These are phyloP conservation scores for Glaucidium brasilianum DNA, from an alignment of 2,113 vertebrate genomes.

Conservation along the genomic window DNA sequence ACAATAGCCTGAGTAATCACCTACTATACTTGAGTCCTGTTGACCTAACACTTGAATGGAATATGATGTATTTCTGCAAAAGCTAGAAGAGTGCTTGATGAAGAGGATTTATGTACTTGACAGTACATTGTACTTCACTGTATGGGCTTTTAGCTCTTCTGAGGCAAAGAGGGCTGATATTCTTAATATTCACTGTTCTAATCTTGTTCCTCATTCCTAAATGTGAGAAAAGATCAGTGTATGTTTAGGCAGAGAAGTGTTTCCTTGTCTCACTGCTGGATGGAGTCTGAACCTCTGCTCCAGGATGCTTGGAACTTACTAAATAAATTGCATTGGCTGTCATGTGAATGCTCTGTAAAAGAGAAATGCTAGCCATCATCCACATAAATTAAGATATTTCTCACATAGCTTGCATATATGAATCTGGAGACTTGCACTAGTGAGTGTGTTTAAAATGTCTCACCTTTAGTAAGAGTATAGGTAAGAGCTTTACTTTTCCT, in stretches of 20 bases:
- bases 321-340: background rate
- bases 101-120: background rate
- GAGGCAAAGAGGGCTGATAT: background rate
- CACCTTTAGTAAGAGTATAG: fast-evolving
- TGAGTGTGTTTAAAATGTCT: background rate
- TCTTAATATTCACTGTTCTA: fast-evolving
- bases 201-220: background rate
- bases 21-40: background rate
- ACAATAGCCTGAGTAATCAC: too few species aligned
- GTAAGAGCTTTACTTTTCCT: background rate
- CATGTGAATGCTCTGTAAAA: background rate
- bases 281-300: background rate
- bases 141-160: background rate
- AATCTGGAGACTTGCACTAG: background rate
- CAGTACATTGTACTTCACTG: background rate
- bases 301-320: background rate
- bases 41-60: background rate
- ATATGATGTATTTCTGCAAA: background rate
- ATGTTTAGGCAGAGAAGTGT: background rate
- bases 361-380: too few species aligned
- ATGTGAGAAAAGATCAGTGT: fast-evolving
- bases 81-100: background rate
- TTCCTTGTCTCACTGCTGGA: background rate
- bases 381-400: background rate
- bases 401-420: fast-evolving